These are phyloP conservation scores for Leucosticte australis DNA, from an alignment of 2,113 vertebrate genomes.

Conservation along the genomic window DNA sequence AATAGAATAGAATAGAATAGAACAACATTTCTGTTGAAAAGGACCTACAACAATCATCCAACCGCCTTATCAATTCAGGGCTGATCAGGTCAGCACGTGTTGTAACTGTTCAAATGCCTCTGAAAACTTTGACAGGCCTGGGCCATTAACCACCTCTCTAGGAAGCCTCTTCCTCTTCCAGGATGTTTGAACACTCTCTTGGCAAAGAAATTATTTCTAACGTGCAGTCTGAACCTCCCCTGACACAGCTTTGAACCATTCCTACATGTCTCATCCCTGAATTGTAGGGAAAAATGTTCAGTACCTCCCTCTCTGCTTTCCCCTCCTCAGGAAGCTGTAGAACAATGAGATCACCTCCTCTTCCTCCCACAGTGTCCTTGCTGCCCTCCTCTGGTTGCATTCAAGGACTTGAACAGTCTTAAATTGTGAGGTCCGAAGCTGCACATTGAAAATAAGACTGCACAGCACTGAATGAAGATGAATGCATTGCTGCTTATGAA, in stretches of 20 bases:
- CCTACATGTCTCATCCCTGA: rapidly evolving
- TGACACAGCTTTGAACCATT: not conserved
- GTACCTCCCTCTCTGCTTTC: not conserved
- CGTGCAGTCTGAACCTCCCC: not conserved
- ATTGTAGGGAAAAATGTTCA: not conserved
- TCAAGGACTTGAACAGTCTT: not conserved
- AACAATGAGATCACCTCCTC: not conserved
- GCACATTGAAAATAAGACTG: not conserved
- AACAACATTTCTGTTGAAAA: not conserved
- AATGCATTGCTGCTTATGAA: not conserved
- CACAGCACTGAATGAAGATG: not conserved
- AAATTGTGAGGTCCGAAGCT: not conserved
- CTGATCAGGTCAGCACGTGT: no score
- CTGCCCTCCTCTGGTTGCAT: not conserved
- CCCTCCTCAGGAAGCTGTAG: not conserved
- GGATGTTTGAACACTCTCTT: not conserved
- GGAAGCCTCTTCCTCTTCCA: not conserved
- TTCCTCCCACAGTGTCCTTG: not conserved
- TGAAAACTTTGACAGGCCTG: not conserved
- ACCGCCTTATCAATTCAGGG: not conserved
- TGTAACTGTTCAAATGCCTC: not conserved
- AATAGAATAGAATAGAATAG: not conserved
- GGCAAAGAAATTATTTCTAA: not conserved
- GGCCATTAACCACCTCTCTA: not conserved
- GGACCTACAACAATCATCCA: not conserved